Evolutionary conservation across 2,797 vertebrate genomes (phyloP), one percentile per base, ranked within the genome.

Genomic region (Dryobates pubescens): DNA sequence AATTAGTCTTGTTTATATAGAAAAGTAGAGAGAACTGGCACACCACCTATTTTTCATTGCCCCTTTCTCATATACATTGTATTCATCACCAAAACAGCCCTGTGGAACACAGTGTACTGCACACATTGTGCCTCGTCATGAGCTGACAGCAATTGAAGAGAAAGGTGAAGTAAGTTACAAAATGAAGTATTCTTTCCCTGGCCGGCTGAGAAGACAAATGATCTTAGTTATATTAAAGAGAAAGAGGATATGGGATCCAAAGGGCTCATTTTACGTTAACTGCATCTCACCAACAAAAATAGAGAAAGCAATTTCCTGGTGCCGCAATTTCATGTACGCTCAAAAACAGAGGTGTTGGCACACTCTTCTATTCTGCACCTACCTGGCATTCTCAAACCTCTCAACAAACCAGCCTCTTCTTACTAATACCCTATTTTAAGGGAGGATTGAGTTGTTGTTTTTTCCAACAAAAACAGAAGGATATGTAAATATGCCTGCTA

Each of bases 161-260:
- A 91, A 92, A 94, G 83, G 88, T 93, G 83, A 94, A 93, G 56
- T 14, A 80, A 92, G 88, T 86, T 73, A 93, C 64, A 94, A 94
- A 94, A 94, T 54, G 17, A 74, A 86, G 73, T 84, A 18, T 74
- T 82, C 54, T 38, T 27, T 32, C 58, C 36, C 71, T 58, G 15
- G 0, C n/a, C 1, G 0, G 26, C 87, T 6, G 17, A 89, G 59
- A 85, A 93, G 90, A 95, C 73, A 93, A 91, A 95, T 53, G 23
- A 94, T 82, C 87, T 77, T n/a, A 76, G 36, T 64, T 89, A 36
- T 87, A 94, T 90, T 80, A 89, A 95, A 94, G 61, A 93, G 62
- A 85, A 93, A 72, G 8, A 34, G 53, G 62, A 91, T 38, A 63
- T 0, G 17, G 59, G 65, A 91, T 90, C 53, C 83, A 38, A 86